phyloP scores from a whole-genome alignment of 2,113 vertebrate species.

The Orycteropus afer region DNA sequence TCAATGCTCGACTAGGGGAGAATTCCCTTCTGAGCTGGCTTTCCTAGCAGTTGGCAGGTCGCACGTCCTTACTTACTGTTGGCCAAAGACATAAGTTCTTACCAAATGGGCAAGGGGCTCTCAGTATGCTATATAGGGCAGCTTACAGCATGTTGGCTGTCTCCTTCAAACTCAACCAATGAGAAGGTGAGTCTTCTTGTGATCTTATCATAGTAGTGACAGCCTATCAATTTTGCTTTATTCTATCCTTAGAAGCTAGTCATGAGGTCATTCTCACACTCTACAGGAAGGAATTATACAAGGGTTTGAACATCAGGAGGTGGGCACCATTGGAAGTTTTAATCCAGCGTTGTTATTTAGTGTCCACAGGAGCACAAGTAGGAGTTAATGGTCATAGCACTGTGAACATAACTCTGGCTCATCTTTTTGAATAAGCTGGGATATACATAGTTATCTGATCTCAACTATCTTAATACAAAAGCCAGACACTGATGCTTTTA shows the following conservation, averaged over 20 bases:
- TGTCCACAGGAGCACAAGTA: neutral
- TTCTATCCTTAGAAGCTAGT: slow-evolving; percentile 4
- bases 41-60: neutral
- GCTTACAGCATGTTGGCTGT: neutral
- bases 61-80: neutral
- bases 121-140: neutral
- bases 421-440: neutral
- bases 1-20: neutral
- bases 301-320: neutral
- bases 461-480: neutral
- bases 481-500: neutral
- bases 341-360: neutral
- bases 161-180: neutral
- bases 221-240: neutral
- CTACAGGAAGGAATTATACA: neutral
- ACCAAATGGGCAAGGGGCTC: neutral
- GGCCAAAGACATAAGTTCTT: neutral
- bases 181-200: neutral
- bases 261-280: neutral
- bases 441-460: neutral
- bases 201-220: neutral
- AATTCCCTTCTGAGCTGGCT: neutral
- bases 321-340: neutral
- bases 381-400: neutral
- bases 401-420: neutral